Percentiles rank a stretch among this genome's conserved stretches.
Conservation (phyloP, 2,797 vertebrate species). For the Botia kubotai region DNA sequence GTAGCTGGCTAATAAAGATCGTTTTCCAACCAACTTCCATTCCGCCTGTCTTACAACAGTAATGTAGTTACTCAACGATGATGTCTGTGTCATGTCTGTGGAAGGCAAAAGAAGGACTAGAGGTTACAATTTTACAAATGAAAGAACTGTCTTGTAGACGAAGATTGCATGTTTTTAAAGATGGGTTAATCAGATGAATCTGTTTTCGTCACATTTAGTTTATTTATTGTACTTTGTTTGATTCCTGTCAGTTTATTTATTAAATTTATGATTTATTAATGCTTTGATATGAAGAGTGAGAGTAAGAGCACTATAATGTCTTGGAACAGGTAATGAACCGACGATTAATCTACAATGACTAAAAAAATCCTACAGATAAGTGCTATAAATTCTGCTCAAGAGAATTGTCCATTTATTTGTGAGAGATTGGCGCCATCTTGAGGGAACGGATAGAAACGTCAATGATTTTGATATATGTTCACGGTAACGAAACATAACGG, state of each 20-base stretch:
- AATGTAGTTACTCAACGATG: neutral
- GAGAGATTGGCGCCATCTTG: conserved; percentile 18
- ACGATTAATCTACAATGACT: neutral
- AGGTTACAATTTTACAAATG: neutral
- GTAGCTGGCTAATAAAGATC: neutral
- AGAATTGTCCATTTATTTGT: neutral
- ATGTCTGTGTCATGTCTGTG: conserved; percentile 1
- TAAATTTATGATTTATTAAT: neutral
- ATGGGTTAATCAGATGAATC: neutral
- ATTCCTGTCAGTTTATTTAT: neutral
- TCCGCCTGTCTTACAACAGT: conserved; percentile 1
- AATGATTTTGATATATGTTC: neutral
- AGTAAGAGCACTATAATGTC: neutral
- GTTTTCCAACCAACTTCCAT: conserved; percentile 17
- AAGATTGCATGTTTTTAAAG: neutral
- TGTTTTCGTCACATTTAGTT: neutral
- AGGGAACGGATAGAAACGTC: neutral
- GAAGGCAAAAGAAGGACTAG: neutral
- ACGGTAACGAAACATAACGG: too few species aligned
- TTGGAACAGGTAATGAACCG: neutral
- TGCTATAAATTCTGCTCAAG: neutral
- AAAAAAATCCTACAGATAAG: neutral
- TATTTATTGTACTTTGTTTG: neutral
- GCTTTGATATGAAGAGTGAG: neutral
- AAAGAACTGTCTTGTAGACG: neutral